These are phyloP conservation scores for Coranthus polyacanthus DNA, from an alignment of 2,797 vertebrate genomes.

Conservation along the genomic window DNA sequence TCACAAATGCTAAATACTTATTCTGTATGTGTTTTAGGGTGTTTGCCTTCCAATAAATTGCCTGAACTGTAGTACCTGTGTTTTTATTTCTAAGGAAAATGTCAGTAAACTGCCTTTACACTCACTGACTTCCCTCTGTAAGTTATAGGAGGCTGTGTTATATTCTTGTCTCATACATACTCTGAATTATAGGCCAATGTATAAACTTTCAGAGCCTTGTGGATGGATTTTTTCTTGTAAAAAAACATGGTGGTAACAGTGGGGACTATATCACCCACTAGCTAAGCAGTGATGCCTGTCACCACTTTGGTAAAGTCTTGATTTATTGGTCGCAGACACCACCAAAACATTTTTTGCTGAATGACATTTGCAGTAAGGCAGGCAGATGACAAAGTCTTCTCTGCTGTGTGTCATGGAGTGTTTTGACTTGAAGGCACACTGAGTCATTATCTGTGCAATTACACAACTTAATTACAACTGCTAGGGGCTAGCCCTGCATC, in stretches of 20 bases:
- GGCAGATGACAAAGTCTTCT: constrained; percentile 57
- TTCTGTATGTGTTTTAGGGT: constrained; percentile 12
- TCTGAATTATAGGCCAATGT: constrained; percentile 22
- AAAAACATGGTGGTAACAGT: constrained; percentile 16
- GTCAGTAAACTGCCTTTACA: constrained; percentile 41
- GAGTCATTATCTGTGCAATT: constrained; percentile 79
- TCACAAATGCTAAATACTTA: constrained; percentile 22
- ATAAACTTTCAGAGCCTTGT: constrained; percentile 35
- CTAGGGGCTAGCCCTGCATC: constrained; percentile 60
- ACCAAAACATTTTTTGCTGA: constrained; percentile 25
- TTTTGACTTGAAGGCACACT: constrained; percentile 71
- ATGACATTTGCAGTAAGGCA: constrained; percentile 49
- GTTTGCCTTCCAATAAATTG: constrained; percentile 22
- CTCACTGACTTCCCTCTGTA: constrained; percentile 28
- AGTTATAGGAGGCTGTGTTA: constrained; percentile 27
- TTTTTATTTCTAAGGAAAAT: constrained; percentile 29
- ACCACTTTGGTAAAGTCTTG: constrained; percentile 35
- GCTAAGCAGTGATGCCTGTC: constrained; percentile 30
- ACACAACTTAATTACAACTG: constrained; percentile 75
- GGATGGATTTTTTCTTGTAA: constrained; percentile 37
- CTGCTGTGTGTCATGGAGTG: constrained; percentile 59
- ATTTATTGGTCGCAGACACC: constrained; percentile 45
- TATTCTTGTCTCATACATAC: constrained; percentile 26
- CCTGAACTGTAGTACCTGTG: constrained; percentile 11
- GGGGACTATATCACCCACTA: constrained; percentile 31